These are phyloP conservation scores for Caprella mutica DNA, from an alignment of 2,888 invertebrate genomes.

Conservation along the genomic window DNA sequence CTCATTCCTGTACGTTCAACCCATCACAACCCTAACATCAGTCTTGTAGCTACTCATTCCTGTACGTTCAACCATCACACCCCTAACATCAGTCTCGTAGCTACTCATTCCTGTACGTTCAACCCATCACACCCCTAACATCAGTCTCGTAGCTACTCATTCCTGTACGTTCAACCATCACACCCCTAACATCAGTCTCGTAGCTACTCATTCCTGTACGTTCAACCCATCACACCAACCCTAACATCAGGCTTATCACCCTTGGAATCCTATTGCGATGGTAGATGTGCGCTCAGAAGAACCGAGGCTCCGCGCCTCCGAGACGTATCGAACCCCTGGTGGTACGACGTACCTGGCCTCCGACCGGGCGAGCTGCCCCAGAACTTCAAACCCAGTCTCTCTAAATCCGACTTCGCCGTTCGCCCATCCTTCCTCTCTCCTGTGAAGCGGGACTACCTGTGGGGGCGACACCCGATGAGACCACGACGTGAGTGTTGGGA, in stretches of 20 bases:
- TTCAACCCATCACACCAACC: no score
- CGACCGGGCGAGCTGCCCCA: conserved; percentile 20
- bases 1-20: no score
- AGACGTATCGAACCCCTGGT: conserved; percentile 12
- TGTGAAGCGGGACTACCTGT: conserved; percentile 11
- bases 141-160: no score
- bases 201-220: no score
- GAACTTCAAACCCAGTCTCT: conserved; percentile 23
- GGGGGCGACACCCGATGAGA: not conserved
- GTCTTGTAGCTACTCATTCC: no score
- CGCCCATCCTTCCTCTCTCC: conserved; percentile 25
- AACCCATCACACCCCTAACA: no score
- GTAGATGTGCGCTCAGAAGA: conserved; percentile 21
- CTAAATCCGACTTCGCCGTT: conserved; percentile 25
- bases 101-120: no score
- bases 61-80: no score
- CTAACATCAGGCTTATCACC: conserved; percentile 18
- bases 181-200: no score
- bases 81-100: no score
- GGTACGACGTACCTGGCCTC: conserved; percentile 10
- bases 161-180: no score
- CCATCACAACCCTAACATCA: no score
- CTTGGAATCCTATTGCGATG: conserved; percentile 12
- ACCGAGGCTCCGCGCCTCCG: conserved; percentile 19
- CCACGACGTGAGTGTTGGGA: conserved; percentile 6